Conservation (phyloP, 1,140 invertebrate species). For the Cydia fagiglandana region DNA sequence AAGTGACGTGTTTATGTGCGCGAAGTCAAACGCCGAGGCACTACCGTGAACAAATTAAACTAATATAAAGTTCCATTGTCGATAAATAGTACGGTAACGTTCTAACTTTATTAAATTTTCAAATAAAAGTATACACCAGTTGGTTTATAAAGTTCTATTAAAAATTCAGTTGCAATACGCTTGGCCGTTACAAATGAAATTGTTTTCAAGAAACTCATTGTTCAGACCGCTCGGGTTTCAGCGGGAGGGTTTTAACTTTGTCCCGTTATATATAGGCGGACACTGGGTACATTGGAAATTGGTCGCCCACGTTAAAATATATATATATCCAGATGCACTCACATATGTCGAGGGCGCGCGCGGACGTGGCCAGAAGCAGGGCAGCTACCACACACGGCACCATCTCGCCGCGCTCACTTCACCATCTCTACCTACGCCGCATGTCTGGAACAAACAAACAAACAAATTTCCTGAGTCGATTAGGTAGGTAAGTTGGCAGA, state of each 20-base stretch:
- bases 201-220: slow-evolving; percentile 22
- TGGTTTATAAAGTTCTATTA: slow-evolving; percentile 18
- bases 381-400: slow-evolving; percentile 57
- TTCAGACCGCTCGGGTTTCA: neutral
- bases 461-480: neutral
- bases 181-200: slow-evolving; percentile 26
- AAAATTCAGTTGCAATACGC: slow-evolving; percentile 23
- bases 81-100: slow-evolving; percentile 11
- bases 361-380: slow-evolving; percentile 46
- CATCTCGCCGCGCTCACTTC: slow-evolving; percentile 68
- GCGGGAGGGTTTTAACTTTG: too few species aligned
- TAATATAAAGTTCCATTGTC: slow-evolving; percentile 15
- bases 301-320: too few species aligned
- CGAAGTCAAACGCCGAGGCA: slow-evolving; percentile 5
- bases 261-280: neutral
- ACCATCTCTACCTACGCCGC: slow-evolving; percentile 58
- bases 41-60: slow-evolving; percentile 19
- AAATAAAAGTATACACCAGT: slow-evolving; percentile 17
- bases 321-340: slow-evolving; percentile 34
- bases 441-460: slow-evolving; percentile 48
- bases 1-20: slow-evolving; percentile 12
- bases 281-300: too few species aligned
- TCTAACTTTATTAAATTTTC: slow-evolving; percentile 14
- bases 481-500: neutral
- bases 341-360: slow-evolving; percentile 66